phyloP scores from a whole-genome alignment of 2,888 invertebrate genomes.

The Sinentomon sp. region DNA sequence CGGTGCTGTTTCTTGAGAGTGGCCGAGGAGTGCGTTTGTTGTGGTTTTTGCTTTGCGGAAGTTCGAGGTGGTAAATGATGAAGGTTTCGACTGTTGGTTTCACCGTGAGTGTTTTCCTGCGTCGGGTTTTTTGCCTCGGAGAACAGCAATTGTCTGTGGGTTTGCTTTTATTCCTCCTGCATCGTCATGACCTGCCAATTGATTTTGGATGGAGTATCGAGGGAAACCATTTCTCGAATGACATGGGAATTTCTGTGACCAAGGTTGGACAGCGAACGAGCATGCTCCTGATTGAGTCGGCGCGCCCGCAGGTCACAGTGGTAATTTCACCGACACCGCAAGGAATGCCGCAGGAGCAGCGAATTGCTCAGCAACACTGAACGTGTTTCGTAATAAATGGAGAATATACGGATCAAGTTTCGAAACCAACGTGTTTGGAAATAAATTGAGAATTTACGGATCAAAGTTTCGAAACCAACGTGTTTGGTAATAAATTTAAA shows the following conservation, averaged over 20 bases:
- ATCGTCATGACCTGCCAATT: slow-evolving; percentile 23
- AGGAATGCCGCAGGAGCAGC: slow-evolving; percentile 38
- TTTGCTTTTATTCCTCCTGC: no score
- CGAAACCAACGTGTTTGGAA: slow-evolving; percentile 38
- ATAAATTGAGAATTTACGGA: slow-evolving; percentile 15
- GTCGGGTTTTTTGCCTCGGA: no score
- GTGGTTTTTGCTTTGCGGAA: no score
- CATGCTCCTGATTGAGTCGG: slow-evolving; percentile 33
- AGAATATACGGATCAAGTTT: no score
- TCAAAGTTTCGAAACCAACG: slow-evolving; percentile 20
- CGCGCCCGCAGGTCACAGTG: slow-evolving; percentile 36
- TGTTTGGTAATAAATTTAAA: slow-evolving; percentile 28
- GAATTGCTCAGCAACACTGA: slow-evolving; percentile 36
- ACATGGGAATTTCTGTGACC: slow-evolving; percentile 13
- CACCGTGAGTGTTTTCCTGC: no score
- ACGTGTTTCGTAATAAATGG: no score
- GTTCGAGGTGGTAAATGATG: no score
- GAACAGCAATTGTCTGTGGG: no score
- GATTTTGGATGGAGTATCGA: slow-evolving; percentile 22
- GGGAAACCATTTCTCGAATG: slow-evolving; percentile 18
- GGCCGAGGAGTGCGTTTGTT: no score
- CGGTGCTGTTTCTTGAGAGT: no score
- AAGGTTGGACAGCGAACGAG: slow-evolving; percentile 29
- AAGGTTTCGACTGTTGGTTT: no score
- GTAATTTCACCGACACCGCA: slow-evolving; percentile 40